Conservation (phyloP, 2,888 invertebrate species). For the Choristoneura rosaceana region DNA sequence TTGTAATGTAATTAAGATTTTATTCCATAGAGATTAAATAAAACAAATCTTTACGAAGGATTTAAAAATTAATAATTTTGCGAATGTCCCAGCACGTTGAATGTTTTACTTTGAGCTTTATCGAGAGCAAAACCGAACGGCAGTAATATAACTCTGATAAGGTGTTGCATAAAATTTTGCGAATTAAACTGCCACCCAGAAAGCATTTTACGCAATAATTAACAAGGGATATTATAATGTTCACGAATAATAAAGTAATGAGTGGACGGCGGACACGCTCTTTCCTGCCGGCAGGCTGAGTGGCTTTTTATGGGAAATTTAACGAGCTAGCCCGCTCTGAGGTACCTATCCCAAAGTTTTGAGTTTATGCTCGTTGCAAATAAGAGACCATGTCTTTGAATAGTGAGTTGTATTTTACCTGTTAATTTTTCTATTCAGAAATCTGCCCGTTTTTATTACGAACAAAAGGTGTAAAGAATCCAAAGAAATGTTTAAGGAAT, state of each 20-base stretch:
- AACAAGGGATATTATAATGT: slow-evolving; percentile 6
- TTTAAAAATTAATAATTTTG: not conserved
- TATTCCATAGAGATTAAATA: not conserved
- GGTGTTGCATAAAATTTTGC: slow-evolving; percentile 12
- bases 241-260: slow-evolving; percentile 34
- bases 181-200: slow-evolving; percentile 25
- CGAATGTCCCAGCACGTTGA: slow-evolving; percentile 20
- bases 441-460: not conserved
- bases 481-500: not conserved
- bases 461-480: not conserved
- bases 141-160: slow-evolving; percentile 9
- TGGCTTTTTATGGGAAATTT: slow-evolving; percentile 29
- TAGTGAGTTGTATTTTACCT: not conserved
- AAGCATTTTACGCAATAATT: slow-evolving; percentile 22
- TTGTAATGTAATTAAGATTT: not conserved
- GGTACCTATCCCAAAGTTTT: slow-evolving; percentile 19
- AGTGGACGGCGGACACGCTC: slow-evolving; percentile 2
- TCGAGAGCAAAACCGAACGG: not conserved
- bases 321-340: slow-evolving; percentile 17
- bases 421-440: not conserved
- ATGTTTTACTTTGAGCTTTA: slow-evolving; percentile 22
- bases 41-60: not conserved
- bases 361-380: not conserved
- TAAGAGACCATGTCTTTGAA: slow-evolving; percentile 6
- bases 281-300: slow-evolving; percentile 5